Conservation (phyloP, 2,888 invertebrate genomes). For the Macrophya annulata region DNA sequence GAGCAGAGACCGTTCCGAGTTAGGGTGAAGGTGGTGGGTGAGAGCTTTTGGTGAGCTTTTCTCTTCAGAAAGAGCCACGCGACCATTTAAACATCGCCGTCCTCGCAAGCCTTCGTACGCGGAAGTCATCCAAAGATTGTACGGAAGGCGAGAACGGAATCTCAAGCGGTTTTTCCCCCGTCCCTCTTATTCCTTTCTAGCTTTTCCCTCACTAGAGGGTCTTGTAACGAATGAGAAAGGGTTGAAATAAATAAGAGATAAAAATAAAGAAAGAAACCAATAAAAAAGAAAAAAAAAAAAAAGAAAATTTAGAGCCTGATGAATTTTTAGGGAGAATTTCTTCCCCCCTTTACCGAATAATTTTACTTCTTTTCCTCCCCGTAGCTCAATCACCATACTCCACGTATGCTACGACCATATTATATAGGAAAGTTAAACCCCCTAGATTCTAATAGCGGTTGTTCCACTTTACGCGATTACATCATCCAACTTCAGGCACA, state of each 20-base stretch:
- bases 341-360: neutral
- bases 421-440: neutral
- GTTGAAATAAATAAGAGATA: neutral
- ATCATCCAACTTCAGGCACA: constrained; percentile 26
- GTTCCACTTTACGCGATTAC: constrained; percentile 3
- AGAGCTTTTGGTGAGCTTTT: neutral
- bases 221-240: constrained; percentile 12
- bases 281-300: neutral
- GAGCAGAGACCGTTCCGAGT: neutral
- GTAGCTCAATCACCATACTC: neutral
- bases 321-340: neutral
- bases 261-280: neutral
- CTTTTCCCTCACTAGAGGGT: neutral
- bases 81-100: constrained; percentile 42
- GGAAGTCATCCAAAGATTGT: constrained; percentile 43
- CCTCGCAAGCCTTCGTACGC: constrained; percentile 20
- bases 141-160: constrained; percentile 45
- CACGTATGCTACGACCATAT: constrained; percentile 7
- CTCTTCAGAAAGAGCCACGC: constrained; percentile 26
- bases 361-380: neutral
- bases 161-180: constrained; percentile 13
- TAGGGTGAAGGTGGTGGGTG: neutral
- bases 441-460: constrained; percentile 24
- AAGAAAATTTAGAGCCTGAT: neutral
- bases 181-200: neutral